Evolutionary conservation across 2,888 invertebrate species (phyloP), one percentile per base, ranked within the genome.

Genomic region (Zootermopsis nevadensis): DNA sequence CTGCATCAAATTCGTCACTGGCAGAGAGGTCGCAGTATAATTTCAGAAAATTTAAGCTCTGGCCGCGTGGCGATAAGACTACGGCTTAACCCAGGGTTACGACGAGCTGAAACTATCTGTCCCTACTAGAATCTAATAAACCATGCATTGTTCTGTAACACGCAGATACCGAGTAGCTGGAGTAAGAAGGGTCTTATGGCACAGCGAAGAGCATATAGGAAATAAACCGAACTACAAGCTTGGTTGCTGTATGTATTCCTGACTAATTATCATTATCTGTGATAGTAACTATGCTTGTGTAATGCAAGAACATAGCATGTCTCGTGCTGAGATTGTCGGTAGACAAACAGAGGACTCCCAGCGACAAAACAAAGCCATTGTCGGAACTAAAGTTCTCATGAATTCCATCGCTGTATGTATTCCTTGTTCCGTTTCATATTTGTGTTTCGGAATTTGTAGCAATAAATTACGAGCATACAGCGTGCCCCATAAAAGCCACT

Each of bases 101-200:
- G 69, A 30, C 33, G 19, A 15, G 31, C 6, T 33, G 69, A 69
- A 24, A 19, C 27, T 69, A n/a, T n/a, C n/a, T n/a, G 19, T 33
- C 69, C 69, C 15, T 69, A 33, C 22, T 31, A 69, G 33, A 33
- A 69, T 69, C 33, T 69, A 69, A 69, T 69, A 69, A 69, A 69
- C 6, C 33, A 31, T 69, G 69, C 69, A 69, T 30, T 69, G 69
- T 69, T 69, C 30, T 12, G 33, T 27, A 19, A 48, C 8, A 48
- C 19, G 19, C 19, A 48, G 19, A 48, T 48, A 48, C 48, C 48
- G 19, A 15, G 4, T 27, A 60, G 60, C 60, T 60, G 60, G 27
- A 0, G 27, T 60, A 60, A 27, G 60, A 60, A 60, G 27, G 60
- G 10, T n/a, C 60, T 60, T 60, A 60, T 60, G 10, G 60, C n/a